A percentile compares a stretch with the other conserved stretches of the same genome.
Evolutionary conservation across 2,888 invertebrate species (phyloP).

Genomic region (Sthenelais limicola): DNA sequence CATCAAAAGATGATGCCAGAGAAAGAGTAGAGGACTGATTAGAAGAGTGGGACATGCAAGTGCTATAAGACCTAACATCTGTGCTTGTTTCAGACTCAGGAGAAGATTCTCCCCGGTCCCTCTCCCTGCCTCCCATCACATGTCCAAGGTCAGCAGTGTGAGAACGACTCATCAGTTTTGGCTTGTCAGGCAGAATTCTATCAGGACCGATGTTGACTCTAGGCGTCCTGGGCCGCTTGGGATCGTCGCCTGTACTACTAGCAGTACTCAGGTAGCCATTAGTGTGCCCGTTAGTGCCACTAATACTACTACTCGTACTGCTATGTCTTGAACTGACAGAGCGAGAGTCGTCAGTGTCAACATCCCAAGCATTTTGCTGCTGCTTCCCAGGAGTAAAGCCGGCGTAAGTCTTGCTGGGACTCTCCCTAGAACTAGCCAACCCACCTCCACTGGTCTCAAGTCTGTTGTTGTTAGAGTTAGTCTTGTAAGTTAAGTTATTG

Average conservation of each 20-base stretch:
- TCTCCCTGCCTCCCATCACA: neutral
- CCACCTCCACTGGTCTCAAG: neutral
- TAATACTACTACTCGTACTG: slow-evolving; percentile 22
- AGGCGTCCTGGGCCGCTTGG: slow-evolving; percentile 26
- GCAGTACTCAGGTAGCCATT: slow-evolving; percentile 15
- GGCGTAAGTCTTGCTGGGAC: slow-evolving; percentile 1
- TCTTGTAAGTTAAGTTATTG: too few species aligned
- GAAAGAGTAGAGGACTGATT: slow-evolving; percentile 29
- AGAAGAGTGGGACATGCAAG: slow-evolving; percentile 12
- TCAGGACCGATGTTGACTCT: slow-evolving; percentile 24
- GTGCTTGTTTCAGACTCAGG: too few species aligned
- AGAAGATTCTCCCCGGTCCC: too few species aligned
- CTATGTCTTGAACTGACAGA: slow-evolving; percentile 17
- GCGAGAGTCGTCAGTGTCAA: neutral
- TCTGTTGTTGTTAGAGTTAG: neutral
- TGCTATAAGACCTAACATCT: neutral
- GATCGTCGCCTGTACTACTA: slow-evolving; percentile 13
- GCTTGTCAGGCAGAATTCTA: slow-evolving; percentile 42
- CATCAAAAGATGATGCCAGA: slow-evolving; percentile 38
- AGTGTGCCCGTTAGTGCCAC: neutral
- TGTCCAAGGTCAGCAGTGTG: slow-evolving; percentile 26
- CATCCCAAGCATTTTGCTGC: neutral
- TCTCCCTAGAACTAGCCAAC: slow-evolving; percentile 32
- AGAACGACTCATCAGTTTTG: slow-evolving; percentile 35
- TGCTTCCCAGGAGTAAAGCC: neutral